Evolutionary conservation across 2,888 invertebrate genomes (phyloP).

Genomic region (Acleris literana): DNA sequence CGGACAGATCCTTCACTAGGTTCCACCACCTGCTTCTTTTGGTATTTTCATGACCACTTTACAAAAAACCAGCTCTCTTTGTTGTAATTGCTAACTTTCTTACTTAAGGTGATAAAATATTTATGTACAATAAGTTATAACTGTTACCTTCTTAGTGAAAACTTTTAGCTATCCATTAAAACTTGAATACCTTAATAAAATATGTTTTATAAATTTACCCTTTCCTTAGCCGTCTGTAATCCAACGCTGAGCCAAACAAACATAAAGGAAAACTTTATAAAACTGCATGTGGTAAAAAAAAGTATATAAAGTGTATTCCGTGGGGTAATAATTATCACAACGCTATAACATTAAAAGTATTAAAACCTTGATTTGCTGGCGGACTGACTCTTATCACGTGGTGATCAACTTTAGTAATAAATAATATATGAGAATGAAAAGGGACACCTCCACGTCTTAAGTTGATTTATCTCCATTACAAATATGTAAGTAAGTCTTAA

Average conservation of each 20-base stretch:
- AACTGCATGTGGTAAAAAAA: conserved; percentile 39
- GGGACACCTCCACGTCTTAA: no score
- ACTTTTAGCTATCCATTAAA: neutral
- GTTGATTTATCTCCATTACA: no score
- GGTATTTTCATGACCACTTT: no score
- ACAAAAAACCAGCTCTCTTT: no score
- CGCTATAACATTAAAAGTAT: conserved; percentile 2
- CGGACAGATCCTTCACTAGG: no score
- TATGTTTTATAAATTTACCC: conserved; percentile 60
- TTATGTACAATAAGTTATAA: neutral
- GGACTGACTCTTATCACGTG: conserved; percentile 7
- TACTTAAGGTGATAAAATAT: neutral
- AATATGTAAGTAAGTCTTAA: no score
- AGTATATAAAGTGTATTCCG: conserved; percentile 4
- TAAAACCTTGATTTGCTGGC: conserved; percentile 12
- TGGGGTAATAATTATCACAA: neutral
- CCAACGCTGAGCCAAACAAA: conserved; percentile 78
- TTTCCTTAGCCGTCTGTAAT: conserved; percentile 77
- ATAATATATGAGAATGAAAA: no score
- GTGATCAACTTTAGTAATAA: no score
- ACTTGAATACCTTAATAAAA: neutral
- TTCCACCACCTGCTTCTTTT: no score
- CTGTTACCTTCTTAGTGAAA: neutral
- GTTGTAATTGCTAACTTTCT: no score
- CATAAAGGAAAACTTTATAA: conserved; percentile 51